Percentiles rank a stretch among this genome's conserved stretches.
Evolutionary conservation across 2,888 invertebrate genomes (phyloP).

Genomic region (Euphydryas editha): DNA sequence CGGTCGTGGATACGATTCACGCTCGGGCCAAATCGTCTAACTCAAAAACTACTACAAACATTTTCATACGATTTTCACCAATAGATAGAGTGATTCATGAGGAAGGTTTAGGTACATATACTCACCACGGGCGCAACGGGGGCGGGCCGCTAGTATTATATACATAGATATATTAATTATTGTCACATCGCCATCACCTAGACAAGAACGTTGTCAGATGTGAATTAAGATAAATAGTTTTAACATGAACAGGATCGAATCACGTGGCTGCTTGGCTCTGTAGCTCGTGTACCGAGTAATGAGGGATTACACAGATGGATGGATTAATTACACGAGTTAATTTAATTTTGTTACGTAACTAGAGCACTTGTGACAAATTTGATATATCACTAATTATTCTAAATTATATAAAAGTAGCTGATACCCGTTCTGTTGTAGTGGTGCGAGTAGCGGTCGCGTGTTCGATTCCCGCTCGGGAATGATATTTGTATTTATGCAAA

Average conservation of each 20-base stretch:
- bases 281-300: constrained; percentile 11
- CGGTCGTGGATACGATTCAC: too few species aligned
- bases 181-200: background rate
- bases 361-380: background rate
- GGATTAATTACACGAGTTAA: constrained; percentile 7
- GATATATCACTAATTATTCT: background rate
- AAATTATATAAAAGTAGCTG: background rate
- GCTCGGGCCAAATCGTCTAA: too few species aligned
- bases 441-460: too few species aligned
- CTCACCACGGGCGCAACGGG: too few species aligned
- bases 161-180: background rate
- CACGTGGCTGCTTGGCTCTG: constrained; percentile 14
- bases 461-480: too few species aligned
- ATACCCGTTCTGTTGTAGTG: too few species aligned
- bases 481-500: too few species aligned
- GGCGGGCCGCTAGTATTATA: too few species aligned
- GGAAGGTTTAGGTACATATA: too few species aligned
- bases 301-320: constrained; percentile 17
- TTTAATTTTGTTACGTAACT: constrained; percentile 10
- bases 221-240: background rate
- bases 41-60: too few species aligned
- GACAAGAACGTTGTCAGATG: background rate
- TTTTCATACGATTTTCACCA: too few species aligned
- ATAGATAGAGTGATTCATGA: too few species aligned
- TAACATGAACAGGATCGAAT: constrained; percentile 7